Conservation (phyloP, 1,140 invertebrate species). For the Halesus radiatus region DNA sequence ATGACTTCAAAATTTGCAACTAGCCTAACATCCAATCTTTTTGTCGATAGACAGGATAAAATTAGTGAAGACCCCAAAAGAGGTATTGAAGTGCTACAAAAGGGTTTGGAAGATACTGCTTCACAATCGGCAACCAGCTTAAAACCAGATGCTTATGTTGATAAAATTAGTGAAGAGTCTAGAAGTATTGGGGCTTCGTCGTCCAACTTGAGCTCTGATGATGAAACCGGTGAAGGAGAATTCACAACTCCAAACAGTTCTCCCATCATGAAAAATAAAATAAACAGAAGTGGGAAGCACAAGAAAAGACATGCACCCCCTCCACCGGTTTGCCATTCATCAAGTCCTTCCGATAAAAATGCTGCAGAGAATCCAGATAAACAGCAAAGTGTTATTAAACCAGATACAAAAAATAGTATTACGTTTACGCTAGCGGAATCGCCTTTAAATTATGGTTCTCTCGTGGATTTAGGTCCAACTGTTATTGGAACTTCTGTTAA, state of each 20-base stretch:
- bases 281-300: slow-evolving; percentile 62
- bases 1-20: too few relatives aligned
- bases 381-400: not conserved
- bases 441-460: not conserved
- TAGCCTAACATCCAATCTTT: too few relatives aligned
- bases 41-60: too few relatives aligned
- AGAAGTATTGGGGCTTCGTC: slow-evolving; percentile 44
- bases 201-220: slow-evolving; percentile 51
- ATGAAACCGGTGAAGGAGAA: slow-evolving; percentile 62
- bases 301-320: slow-evolving; percentile 67
- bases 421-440: too few relatives aligned
- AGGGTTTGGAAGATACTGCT: not conserved
- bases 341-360: slow-evolving; percentile 31
- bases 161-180: slow-evolving; percentile 31
- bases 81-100: not conserved
- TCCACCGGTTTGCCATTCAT: slow-evolving; percentile 50
- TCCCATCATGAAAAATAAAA: slow-evolving; percentile 63
- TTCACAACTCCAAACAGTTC: slow-evolving; percentile 69
- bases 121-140: not conserved
- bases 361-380: slow-evolving; percentile 20
- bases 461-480: not conserved
- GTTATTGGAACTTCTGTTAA: slow-evolving; percentile 10
- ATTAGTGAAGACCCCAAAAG: not conserved
- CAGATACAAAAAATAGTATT: too few relatives aligned
- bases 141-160: not conserved